Evolutionary conservation across 2,113 vertebrate genomes (phyloP).

Genomic region (Psophia crepitans): DNA sequence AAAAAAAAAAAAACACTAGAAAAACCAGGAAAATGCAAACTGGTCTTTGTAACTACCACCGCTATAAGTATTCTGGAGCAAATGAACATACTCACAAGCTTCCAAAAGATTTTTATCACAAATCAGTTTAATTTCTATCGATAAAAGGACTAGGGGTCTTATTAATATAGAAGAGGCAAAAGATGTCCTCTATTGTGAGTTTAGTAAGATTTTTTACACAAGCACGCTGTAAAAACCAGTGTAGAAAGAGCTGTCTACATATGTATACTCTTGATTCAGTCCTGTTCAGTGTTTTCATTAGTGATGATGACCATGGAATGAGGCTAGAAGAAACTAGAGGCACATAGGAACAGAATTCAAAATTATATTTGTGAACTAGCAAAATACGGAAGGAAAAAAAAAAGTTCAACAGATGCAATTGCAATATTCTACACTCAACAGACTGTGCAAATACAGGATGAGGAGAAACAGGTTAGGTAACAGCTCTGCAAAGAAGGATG

Average conservation of each 20-base stretch:
- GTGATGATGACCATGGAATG: neutral
- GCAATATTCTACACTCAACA: neutral
- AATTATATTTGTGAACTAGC: neutral
- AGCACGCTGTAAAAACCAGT: neutral
- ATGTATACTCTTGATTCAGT: neutral
- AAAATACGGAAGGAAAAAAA: neutral
- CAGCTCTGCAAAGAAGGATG: slow-evolving; percentile 15
- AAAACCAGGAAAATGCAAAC: neutral
- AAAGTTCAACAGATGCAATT: neutral
- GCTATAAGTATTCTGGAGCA: neutral
- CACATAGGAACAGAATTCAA: neutral
- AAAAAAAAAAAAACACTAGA: neutral
- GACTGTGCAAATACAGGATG: neutral
- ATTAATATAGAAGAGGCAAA: neutral
- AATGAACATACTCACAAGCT: neutral
- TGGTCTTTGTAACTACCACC: neutral
- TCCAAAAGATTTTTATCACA: neutral
- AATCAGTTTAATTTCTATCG: neutral
- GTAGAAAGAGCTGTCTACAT: neutral
- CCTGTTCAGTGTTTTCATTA: neutral
- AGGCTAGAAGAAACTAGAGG: neutral
- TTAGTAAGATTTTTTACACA: neutral
- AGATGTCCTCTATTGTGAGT: neutral
- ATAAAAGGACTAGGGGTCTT: neutral
- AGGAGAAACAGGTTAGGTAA: slow-evolving; percentile 46